Percentiles rank a stretch among this genome's conserved stretches.
Evolutionary conservation across 2,113 vertebrate species (phyloP).

Genomic region (Gasterosteus nipponicus): DNA sequence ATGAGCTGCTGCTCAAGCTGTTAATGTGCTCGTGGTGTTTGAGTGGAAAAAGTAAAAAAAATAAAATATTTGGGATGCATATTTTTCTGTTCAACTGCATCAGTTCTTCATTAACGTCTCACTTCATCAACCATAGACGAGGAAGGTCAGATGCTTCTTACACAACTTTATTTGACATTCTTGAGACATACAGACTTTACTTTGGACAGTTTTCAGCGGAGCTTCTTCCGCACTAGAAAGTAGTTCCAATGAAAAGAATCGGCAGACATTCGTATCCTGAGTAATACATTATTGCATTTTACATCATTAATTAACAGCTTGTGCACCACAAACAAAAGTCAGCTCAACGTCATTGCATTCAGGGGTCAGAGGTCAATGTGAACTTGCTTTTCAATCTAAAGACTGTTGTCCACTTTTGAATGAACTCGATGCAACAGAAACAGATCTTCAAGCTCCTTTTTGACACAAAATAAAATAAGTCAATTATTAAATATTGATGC

Average conservation of each 20-base stretch:
- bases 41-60: background rate
- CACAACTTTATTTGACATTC: conserved; percentile 28
- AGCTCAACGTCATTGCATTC: background rate
- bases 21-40: background rate
- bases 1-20: background rate
- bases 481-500: background rate
- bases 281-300: background rate
- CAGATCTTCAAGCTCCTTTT: background rate
- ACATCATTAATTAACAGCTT: conserved; percentile 4
- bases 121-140: conserved; percentile 29
- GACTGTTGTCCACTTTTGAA: conserved; percentile 14
- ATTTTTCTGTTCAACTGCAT: background rate
- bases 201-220: conserved; percentile 40
- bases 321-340: background rate
- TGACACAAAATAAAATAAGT: background rate
- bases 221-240: conserved; percentile 13
- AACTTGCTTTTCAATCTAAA: conserved; percentile 24
- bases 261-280: background rate
- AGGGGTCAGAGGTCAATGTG: background rate
- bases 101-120: conserved; percentile 12
- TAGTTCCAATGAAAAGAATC: conserved; percentile 25
- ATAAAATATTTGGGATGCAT: conserved; percentile 3
- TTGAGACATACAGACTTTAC: conserved; percentile 44
- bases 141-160: conserved; percentile 25
- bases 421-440: background rate